A percentile compares a stretch with the other conserved stretches of the same genome.
Conservation (phyloP, 1,140 invertebrate species). For the Gyrodactylus bullatarudis region DNA sequence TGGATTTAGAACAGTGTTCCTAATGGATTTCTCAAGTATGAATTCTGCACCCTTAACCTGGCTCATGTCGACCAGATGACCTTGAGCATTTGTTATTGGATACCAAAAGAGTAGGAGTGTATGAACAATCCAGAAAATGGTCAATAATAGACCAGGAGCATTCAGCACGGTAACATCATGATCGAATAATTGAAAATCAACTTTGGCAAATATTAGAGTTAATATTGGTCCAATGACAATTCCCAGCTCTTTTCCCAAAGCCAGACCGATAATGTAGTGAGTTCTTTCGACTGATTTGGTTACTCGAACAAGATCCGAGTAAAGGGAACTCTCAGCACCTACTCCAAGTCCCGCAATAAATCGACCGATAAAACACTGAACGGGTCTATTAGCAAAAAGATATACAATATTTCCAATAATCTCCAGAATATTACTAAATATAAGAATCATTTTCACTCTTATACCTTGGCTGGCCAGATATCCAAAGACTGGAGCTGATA, state of each 20-base stretch:
- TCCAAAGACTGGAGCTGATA: conserved; percentile 2
- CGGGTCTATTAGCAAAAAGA: neutral
- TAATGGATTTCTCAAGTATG: neutral
- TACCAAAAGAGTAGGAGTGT: neutral
- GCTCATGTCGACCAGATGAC: neutral
- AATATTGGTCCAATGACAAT: conserved; percentile 1
- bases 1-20: neutral
- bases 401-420: conserved; percentile 7
- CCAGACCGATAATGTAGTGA: neutral
- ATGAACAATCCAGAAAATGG: neutral
- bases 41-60: neutral
- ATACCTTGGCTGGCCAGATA: neutral
- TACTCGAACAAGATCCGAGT: conserved; percentile 5
- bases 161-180: neutral
- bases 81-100: neutral
- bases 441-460: neutral
- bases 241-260: neutral
- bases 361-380: conserved; percentile 1
- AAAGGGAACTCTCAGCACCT: neutral
- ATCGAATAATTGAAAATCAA: neutral
- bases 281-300: neutral
- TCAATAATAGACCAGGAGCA: neutral
- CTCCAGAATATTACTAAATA: neutral
- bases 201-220: neutral
- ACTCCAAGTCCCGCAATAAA: conserved; percentile 1